Evolutionary conservation across 2,113 vertebrate genomes (phyloP).

Genomic region (Rhea americana): DNA sequence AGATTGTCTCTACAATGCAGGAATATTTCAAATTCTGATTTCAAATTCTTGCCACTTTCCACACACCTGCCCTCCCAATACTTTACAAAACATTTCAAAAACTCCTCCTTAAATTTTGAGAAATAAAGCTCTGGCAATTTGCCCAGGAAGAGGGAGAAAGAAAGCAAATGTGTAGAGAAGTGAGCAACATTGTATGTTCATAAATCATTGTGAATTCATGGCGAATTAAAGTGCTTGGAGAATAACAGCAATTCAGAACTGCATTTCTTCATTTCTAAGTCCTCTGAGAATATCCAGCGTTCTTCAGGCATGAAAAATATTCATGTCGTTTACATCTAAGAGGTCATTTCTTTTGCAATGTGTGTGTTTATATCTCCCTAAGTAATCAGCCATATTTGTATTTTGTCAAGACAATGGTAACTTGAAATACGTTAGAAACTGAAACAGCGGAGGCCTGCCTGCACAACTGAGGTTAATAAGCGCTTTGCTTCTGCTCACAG

Average conservation of each 20-base stretch:
- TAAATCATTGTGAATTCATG: neutral
- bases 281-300: neutral
- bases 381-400: neutral
- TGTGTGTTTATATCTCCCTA: neutral
- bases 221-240: neutral
- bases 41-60: neutral
- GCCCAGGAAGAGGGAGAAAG: neutral
- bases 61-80: neutral
- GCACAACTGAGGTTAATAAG: neutral
- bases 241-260: neutral
- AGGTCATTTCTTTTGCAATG: neutral
- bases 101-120: neutral
- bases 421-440: neutral
- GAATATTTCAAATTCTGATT: neutral
- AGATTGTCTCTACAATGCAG: neutral
- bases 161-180: neutral
- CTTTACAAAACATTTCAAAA: neutral
- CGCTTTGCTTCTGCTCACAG: neutral
- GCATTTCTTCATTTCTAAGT: neutral
- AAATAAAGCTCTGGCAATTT: neutral
- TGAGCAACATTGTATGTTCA: neutral
- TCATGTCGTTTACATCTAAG: neutral
- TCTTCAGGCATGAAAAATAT: neutral
- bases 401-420: neutral
- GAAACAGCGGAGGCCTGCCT: neutral